Evolutionary conservation across 1,140 invertebrate genomes (phyloP).

Genomic region (Melanaphis sacchari): DNA sequence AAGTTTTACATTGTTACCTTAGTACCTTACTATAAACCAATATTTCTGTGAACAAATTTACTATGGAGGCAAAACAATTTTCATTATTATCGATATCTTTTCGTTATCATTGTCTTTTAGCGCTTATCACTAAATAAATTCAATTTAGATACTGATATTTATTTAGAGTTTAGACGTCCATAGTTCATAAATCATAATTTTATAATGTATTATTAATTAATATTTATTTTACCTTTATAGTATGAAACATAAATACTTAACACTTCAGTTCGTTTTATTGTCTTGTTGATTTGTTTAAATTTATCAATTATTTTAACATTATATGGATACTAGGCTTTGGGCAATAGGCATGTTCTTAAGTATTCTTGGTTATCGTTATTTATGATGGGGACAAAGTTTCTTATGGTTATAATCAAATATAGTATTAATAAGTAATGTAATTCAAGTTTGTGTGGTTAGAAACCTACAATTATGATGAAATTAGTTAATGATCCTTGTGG

Average conservation of each 20-base stretch:
- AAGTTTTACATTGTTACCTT: no score
- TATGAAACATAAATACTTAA: not conserved
- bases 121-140: not conserved
- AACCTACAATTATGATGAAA: conserved; percentile 59
- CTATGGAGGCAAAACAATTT: not conserved
- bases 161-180: not conserved
- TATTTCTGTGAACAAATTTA: not conserved
- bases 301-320: not conserved
- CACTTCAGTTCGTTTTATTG: not conserved
- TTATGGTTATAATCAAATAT: not conserved
- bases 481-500: conserved; percentile 83
- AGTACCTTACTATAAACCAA: no score
- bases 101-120: not conserved
- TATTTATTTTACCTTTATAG: not conserved
- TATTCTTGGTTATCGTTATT: not conserved
- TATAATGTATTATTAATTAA: not conserved
- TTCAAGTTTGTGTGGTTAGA: not conserved
- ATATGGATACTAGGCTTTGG: not conserved
- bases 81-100: not conserved
- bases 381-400: conserved; percentile 4
- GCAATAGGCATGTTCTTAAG: not conserved
- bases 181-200: not conserved
- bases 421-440: not conserved
- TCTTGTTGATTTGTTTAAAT: not conserved
- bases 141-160: not conserved